Evolutionary conservation across 2,797 vertebrate genomes (phyloP).

Genomic region (Pseudopleuronectes americanus): DNA sequence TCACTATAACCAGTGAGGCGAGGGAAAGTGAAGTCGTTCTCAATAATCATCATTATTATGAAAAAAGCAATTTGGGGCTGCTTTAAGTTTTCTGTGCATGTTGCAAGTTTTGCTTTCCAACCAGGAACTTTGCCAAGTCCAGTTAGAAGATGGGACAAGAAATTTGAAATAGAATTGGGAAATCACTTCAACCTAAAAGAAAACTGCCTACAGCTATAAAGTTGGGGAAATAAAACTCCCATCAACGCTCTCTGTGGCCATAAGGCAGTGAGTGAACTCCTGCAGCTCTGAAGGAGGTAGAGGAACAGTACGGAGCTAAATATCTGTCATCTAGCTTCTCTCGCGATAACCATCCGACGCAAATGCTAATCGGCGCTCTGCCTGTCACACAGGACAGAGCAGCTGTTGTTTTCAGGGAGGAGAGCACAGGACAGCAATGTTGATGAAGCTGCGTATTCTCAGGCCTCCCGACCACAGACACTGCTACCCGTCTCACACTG

Average conservation of each 20-base stretch:
- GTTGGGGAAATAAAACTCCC: neutral
- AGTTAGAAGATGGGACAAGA: neutral
- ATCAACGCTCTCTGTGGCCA: neutral
- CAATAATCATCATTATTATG: too few relatives aligned
- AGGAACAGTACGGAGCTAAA: constrained; percentile 32
- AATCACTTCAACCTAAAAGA: neutral
- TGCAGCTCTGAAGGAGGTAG: constrained; percentile 27
- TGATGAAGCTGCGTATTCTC: constrained; percentile 23
- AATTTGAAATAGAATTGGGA: neutral
- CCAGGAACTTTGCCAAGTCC: neutral
- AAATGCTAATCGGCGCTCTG: constrained; percentile 46
- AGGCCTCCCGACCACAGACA: constrained; percentile 9
- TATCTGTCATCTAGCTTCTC: constrained; percentile 19
- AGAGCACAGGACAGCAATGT: constrained; percentile 23
- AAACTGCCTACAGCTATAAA: neutral
- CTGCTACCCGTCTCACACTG: constrained; percentile 25
- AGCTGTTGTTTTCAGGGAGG: constrained; percentile 49
- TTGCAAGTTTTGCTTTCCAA: neutral
- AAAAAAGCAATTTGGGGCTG: too few relatives aligned
- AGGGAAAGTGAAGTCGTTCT: neutral
- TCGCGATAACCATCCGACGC: constrained; percentile 24
- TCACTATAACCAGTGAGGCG: neutral
- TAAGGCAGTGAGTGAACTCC: neutral
- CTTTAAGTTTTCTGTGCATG: neutral
- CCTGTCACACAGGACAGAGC: constrained; percentile 45